These are phyloP conservation scores for Epinotia ramella DNA, from an alignment of 2,888 invertebrate genomes.

Conservation along the genomic window DNA sequence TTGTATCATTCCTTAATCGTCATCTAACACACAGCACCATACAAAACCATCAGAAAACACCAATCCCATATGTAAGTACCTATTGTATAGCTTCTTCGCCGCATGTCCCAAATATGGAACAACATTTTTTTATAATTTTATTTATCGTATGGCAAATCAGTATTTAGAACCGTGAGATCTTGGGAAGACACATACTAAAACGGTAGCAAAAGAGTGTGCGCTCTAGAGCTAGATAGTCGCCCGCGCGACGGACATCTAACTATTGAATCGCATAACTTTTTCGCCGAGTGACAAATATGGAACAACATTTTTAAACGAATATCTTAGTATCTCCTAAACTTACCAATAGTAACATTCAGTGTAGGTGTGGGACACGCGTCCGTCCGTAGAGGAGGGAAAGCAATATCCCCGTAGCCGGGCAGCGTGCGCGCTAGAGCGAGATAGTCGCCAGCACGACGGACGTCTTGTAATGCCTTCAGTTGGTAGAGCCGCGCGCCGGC, in stretches of 20 bases:
- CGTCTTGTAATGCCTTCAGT: conserved; percentile 96
- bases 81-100: no score
- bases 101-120: neutral
- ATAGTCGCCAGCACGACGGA: conserved; percentile 92
- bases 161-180: no score
- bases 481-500: conserved; percentile 97
- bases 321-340: conserved; percentile 50
- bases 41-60: no score
- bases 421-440: conserved; percentile 93
- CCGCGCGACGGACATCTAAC: conserved; percentile 88
- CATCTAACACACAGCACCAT: no score
- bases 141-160: no score
- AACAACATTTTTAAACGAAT: neutral
- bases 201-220: conserved; percentile 94
- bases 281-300: neutral
- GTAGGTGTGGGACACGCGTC: conserved; percentile 87
- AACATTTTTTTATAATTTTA: neutral
- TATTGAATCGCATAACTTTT: no score
- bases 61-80: no score
- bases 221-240: conserved; percentile 94
- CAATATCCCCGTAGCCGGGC: conserved; percentile 96
- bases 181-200: no score
- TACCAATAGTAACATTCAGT: conserved; percentile 90
- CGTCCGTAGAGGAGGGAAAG: conserved; percentile 96
- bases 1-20: no score